Evolutionary conservation across 2,888 invertebrate species (phyloP).

Genomic region (Shargacucullia verbasci): DNA sequence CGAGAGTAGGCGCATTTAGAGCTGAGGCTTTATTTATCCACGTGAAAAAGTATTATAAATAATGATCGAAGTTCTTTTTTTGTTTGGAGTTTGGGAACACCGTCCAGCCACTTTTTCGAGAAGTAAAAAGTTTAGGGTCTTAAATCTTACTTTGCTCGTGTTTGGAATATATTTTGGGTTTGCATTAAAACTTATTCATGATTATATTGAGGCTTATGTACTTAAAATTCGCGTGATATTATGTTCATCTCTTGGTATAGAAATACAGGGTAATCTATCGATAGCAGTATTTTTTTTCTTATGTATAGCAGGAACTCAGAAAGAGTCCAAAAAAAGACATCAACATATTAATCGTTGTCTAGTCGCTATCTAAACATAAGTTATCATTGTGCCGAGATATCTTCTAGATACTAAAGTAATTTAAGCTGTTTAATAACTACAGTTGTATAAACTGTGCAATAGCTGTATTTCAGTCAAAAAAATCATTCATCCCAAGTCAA

Average conservation of each 20-base stretch:
- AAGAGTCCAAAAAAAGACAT: too few relatives aligned
- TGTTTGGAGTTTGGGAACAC: slow-evolving; percentile 52
- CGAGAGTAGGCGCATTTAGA: slow-evolving; percentile 56
- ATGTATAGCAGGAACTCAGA: neutral
- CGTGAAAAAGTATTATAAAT: slow-evolving; percentile 75
- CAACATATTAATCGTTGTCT: too few relatives aligned
- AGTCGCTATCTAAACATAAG: too few relatives aligned
- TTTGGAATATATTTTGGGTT: slow-evolving; percentile 50
- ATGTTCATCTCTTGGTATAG: neutral
- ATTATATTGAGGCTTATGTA: neutral
- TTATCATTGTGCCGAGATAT: too few relatives aligned
- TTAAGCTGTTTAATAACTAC: too few relatives aligned
- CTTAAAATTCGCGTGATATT: slow-evolving; percentile 5
- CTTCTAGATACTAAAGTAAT: too few relatives aligned
- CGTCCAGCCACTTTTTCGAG: slow-evolving; percentile 35
- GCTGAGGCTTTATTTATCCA: slow-evolving; percentile 66
- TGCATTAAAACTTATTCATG: slow-evolving; percentile 39
- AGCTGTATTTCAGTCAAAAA: neutral
- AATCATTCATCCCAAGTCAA: too few relatives aligned
- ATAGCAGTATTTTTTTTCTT: neutral
- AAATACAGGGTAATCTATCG: too few relatives aligned
- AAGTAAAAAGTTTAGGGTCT: slow-evolving; percentile 52
- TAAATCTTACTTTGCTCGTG: slow-evolving; percentile 47
- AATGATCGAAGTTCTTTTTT: slow-evolving; percentile 74
- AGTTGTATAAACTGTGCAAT: too few relatives aligned